Conservation (phyloP, 2,113 vertebrate species). For the Plecotus auritus region DNA sequence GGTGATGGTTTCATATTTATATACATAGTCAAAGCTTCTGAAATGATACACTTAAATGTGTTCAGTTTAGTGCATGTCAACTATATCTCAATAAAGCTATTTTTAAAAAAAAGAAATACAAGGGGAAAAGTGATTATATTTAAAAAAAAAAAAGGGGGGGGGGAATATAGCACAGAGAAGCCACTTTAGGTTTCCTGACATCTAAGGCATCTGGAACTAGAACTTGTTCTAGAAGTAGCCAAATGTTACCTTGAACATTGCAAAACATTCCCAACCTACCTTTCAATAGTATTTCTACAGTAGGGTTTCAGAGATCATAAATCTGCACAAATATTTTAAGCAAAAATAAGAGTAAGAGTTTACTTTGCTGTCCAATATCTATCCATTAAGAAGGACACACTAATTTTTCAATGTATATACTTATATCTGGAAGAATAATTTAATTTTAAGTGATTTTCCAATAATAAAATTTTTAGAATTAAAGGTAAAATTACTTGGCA, state of each 20-base stretch:
- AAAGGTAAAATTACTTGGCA: not conserved
- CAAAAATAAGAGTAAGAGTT: constrained; percentile 18
- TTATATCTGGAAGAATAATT: not conserved
- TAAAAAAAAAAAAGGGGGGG: not conserved
- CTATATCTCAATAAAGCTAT: not conserved
- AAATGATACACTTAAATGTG: not conserved
- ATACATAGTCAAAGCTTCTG: not conserved
- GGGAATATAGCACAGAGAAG: not conserved
- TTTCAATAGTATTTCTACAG: not conserved
- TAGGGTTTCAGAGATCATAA: not conserved
- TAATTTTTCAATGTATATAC: not conserved
- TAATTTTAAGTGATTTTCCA: not conserved
- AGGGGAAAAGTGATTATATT: not conserved
- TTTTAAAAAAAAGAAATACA: not conserved
- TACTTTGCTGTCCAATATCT: not conserved
- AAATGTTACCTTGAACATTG: not conserved
- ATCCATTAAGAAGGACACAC: not conserved
- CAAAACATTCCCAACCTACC: not conserved
- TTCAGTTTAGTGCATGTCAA: not conserved
- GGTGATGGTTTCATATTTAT: not conserved
- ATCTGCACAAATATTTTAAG: not conserved
- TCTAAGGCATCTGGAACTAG: not conserved
- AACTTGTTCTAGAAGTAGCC: not conserved
- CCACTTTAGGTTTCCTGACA: not conserved
- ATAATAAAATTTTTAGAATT: constrained; percentile 9